These are phyloP conservation scores for Elachura formosa DNA, from an alignment of 2,113 vertebrate species.

Conservation along the genomic window DNA sequence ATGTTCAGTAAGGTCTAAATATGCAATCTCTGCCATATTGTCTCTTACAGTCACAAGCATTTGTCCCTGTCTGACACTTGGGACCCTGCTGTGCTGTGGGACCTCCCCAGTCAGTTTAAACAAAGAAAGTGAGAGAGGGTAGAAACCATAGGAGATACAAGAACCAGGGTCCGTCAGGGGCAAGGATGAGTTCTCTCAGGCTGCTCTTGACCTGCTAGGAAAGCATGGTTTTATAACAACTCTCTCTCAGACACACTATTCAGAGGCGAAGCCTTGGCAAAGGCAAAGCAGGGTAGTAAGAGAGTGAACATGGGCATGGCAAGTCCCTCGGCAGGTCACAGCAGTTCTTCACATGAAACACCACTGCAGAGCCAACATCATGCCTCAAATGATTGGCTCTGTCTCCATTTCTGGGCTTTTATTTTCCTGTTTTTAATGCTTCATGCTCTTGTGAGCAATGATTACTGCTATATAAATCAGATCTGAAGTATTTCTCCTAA, in stretches of 20 bases:
- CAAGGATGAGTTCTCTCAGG: not conserved
- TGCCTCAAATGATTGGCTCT: not conserved
- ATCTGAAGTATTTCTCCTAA: not conserved
- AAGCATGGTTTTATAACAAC: not conserved
- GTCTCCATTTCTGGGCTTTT: not conserved
- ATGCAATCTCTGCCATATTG: not conserved
- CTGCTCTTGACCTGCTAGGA: rapidly evolving
- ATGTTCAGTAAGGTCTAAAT: not conserved
- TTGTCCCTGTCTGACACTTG: not conserved
- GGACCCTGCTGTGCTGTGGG: not conserved
- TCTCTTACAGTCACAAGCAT: not conserved
- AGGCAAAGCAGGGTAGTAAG: not conserved
- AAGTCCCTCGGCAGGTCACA: not conserved
- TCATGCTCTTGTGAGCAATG: not conserved
- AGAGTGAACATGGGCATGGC: not conserved
- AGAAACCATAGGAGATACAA: not conserved
- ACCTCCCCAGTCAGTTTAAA: not conserved
- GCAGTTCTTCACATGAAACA: not conserved
- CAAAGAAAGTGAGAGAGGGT: not conserved
- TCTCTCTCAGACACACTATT: not conserved
- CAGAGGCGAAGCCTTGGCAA: not conserved
- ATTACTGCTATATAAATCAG: not conserved
- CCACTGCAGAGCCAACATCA: rapidly evolving
- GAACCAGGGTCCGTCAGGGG: not conserved
- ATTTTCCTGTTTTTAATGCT: not conserved